Evolutionary conservation across 2,888 invertebrate species (phyloP), one percentile per base, ranked within the genome.

Genomic region (Ennomos erosarius): DNA sequence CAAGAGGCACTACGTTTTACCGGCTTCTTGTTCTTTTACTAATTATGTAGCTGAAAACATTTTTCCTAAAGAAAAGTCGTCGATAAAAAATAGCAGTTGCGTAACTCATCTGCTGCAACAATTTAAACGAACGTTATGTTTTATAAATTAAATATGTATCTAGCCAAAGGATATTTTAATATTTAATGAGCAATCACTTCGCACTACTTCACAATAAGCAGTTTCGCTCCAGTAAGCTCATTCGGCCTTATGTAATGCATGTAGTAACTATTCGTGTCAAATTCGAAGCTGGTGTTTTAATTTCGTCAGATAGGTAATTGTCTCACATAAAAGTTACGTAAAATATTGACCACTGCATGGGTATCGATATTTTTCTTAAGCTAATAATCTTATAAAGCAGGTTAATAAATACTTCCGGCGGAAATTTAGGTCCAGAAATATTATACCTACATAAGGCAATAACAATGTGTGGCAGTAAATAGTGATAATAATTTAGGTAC

Each of bases 231-330:
- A 80, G 66, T 79, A 75, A 70, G 68, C 67, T 67, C 39, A 61
- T 65, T 64, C 51, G 43, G 57, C 55, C 64, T 83, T 81, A 82
- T 73, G 74, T 82, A 84, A 81, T 55, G 6, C 72, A 79, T 75
- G 78, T 69, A 80, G 74, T 79, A 78, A 82, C 74, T 67, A 72
- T 75, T 79, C 78, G 78, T 81, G 76, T 72, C 76, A 69, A 76
- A 76, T 64, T 67, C 68, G 64, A 70, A 76, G 65, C 68, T 68
- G 62, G 69, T 70, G 71, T 75, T 74, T 79, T 78, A 72, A 78
- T 82, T 82, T 82, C 75, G 72, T 75, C 78, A 78, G 67, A 57
- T 67, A 73, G 33, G 13, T 52, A 44, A 48, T 40, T 50, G 33
- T 59, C 40, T 36, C 33, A 40, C 12, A 37, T 53, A 50, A 39